Evolutionary conservation across 2,113 vertebrate species (phyloP).

Genomic region (Chaenogobius annularis): DNA sequence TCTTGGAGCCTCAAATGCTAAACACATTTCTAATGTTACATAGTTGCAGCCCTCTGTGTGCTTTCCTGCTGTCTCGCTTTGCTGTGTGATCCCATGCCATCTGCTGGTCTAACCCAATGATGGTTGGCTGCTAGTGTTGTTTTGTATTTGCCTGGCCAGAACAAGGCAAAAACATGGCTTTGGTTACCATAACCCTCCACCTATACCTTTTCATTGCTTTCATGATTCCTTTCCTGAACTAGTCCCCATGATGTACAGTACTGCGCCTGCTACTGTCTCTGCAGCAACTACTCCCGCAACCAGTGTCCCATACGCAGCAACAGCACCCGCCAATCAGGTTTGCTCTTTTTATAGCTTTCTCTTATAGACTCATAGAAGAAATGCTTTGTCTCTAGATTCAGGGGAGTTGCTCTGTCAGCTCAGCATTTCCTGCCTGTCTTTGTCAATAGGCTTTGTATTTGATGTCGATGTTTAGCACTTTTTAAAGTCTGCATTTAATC

Average conservation of each 20-base stretch:
- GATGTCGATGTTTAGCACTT: conserved; percentile 43
- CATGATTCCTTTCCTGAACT: conserved; percentile 81
- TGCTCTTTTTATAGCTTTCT: conserved; percentile 99
- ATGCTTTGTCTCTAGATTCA: conserved; percentile 77
- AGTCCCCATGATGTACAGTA: conserved; percentile 99
- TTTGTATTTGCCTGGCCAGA: conserved; percentile 91
- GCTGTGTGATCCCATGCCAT: conserved; percentile 96
- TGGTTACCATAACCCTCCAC: conserved; percentile 93
- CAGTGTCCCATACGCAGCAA: conserved; percentile 99
- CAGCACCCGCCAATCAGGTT: conserved; percentile 99
- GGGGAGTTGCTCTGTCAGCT: conserved; percentile 74
- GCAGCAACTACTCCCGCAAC: conserved; percentile 99
- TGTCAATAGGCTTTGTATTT: conserved; percentile 50
- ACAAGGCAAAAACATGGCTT: conserved; percentile 79
- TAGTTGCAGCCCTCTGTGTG: conserved; percentile 92
- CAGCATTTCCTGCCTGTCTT: conserved; percentile 78
- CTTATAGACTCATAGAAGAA: conserved; percentile 89
- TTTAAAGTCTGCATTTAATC: conserved; percentile 29
- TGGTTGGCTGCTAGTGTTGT: conserved; percentile 88
- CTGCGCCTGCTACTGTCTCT: conserved; percentile 99
- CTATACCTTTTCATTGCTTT: conserved; percentile 92
- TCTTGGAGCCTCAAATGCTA: conserved; percentile 87
- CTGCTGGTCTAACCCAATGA: conserved; percentile 97
- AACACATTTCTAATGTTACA: conserved; percentile 84
- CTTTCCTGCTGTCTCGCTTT: conserved; percentile 97